Percentiles rank a stretch among this genome's conserved stretches.
phyloP scores from a whole-genome alignment of 2,888 invertebrate species.

The Plagodis pulveraria region DNA sequence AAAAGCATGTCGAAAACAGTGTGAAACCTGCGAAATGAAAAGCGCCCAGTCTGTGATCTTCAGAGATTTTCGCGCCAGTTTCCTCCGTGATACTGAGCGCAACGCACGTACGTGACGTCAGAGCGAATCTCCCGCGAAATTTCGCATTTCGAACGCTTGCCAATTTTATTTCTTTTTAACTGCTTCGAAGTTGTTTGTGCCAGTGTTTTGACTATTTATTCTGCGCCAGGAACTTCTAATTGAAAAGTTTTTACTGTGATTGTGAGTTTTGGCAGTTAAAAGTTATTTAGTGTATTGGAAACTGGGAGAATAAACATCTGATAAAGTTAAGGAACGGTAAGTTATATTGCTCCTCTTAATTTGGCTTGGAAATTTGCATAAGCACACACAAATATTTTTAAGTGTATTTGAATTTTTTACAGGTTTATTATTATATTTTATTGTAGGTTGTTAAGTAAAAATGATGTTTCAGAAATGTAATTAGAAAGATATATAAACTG shows the following conservation, averaged over 20 bases:
- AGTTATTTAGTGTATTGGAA: slow-evolving; percentile 17
- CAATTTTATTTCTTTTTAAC: slow-evolving; percentile 20
- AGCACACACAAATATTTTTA: no score
- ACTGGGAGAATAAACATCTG: slow-evolving; percentile 1
- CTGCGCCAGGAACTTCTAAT: slow-evolving; percentile 4
- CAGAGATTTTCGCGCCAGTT: slow-evolving; percentile 55
- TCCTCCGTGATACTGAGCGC: slow-evolving; percentile 49
- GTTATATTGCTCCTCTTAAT: not conserved
- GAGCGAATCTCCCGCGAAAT: slow-evolving; percentile 40
- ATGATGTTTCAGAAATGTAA: no score
- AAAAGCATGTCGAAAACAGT: not conserved
- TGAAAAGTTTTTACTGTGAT: slow-evolving; percentile 18
- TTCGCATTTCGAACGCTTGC: slow-evolving; percentile 31
- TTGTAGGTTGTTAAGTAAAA: no score
- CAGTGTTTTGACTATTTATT: slow-evolving; percentile 1
- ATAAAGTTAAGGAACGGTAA: slow-evolving; percentile 12
- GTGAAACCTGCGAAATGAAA: not conserved
- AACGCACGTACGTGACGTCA: slow-evolving; percentile 50
- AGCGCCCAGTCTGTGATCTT: slow-evolving; percentile 31
- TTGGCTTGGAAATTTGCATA: no score
- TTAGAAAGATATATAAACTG: no score
- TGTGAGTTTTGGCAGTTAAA: slow-evolving; percentile 11
- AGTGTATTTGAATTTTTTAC: not conserved
- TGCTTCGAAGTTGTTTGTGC: slow-evolving; percentile 24
- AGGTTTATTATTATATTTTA: not conserved